Evolutionary conservation across 2,113 vertebrate species (phyloP).

Genomic region (Synodontis membranacea): DNA sequence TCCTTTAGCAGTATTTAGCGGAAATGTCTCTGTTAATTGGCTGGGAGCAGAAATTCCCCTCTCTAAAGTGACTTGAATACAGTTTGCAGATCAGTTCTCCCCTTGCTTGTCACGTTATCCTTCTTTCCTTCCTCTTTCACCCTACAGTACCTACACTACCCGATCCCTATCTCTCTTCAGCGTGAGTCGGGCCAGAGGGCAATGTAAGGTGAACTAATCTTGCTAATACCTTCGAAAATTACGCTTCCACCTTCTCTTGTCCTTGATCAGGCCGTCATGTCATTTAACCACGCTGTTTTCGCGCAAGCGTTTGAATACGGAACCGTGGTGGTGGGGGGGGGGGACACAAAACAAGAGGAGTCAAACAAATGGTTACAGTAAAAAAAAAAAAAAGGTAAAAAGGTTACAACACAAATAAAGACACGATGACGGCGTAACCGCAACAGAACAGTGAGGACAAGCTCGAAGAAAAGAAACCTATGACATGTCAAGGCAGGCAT

Average conservation of each 20-base stretch:
- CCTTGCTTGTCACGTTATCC: background rate
- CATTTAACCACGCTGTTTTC: constrained; percentile 45
- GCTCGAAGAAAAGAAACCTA: background rate
- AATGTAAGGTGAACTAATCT: constrained; percentile 32
- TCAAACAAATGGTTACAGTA: no score
- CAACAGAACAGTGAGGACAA: background rate
- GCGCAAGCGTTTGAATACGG: background rate
- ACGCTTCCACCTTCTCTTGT: constrained; percentile 1
- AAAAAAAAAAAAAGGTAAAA: no score
- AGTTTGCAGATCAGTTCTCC: background rate
- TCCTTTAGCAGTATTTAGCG: constrained; percentile 49
- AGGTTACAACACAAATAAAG: background rate
- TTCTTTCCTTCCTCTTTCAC: background rate
- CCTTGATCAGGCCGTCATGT: constrained; percentile 35
- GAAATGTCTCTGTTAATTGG: constrained; percentile 57
- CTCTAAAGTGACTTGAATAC: background rate
- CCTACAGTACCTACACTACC: background rate
- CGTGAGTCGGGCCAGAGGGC: background rate
- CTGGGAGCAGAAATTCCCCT: constrained; percentile 33
- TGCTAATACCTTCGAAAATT: constrained; percentile 16
- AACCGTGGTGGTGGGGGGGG: background rate
- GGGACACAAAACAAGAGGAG: background rate
- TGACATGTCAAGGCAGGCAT: constrained; percentile 16
- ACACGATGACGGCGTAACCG: background rate
- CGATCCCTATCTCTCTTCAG: background rate